Percentiles rank a stretch among this genome's conserved stretches.
Evolutionary conservation across 2,113 vertebrate genomes (phyloP).

Genomic region (Larimichthys polyactis): DNA sequence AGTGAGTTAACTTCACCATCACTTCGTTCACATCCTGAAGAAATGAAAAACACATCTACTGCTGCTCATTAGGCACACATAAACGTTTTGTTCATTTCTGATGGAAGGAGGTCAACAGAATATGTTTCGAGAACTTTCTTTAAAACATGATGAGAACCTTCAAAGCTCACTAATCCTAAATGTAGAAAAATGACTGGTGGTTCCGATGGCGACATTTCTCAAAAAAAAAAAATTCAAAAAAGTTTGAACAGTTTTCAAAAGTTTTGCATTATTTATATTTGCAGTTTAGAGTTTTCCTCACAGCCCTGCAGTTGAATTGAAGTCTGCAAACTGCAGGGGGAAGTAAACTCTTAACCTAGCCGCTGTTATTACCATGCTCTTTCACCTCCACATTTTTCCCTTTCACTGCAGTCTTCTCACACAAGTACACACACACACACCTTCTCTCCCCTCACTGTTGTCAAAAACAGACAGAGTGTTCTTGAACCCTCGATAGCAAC

Average conservation of each 20-base stretch:
- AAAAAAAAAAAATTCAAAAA: no score
- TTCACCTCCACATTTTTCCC: constrained; percentile 8
- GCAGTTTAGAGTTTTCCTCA: constrained; percentile 1
- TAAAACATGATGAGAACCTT: background rate
- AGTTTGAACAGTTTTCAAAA: background rate
- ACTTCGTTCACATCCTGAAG: background rate
- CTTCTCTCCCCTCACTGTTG: constrained; percentile 13
- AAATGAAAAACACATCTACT: background rate
- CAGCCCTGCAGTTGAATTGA: background rate
- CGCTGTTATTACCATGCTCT: background rate
- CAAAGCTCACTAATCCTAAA: background rate
- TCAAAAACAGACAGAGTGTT: constrained; percentile 15
- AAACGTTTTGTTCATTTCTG: background rate
- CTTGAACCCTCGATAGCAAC: constrained; percentile 14
- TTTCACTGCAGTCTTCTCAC: constrained; percentile 6
- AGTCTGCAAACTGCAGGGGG: background rate
- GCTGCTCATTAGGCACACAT: background rate
- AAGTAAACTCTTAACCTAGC: background rate
- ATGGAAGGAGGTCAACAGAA: no score
- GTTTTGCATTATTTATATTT: constrained; percentile 27
- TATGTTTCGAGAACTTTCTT: background rate
- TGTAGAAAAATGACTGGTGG: background rate
- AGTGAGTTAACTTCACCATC: constrained; percentile 6
- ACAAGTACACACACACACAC: background rate
- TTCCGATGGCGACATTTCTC: background rate